Evolutionary conservation across 1,140 invertebrate species (phyloP), one percentile per base, ranked within the genome.

Genomic region (Ceratosolen fusciceps): DNA sequence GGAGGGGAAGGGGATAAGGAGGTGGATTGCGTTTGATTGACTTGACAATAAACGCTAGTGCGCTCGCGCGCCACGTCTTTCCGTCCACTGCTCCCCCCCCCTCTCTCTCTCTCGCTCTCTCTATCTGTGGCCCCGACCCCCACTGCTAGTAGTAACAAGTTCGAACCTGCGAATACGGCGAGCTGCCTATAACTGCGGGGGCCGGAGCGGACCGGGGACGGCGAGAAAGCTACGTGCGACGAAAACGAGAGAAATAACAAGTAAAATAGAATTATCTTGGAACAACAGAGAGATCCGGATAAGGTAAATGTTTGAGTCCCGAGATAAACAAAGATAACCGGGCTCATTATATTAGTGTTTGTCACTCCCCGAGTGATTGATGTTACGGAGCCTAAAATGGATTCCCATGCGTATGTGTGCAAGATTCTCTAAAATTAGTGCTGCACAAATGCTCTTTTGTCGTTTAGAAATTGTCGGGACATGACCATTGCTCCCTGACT

Each of bases 21-120:
- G 85, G 84, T 85, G 82, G 84, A 86, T 86, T 84, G 83, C 81
- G 71, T 85, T 86, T 83, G 84, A 85, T 82, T 82, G 85, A 85
- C 84, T 86, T 81, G 84, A 84, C 83, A 83, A 80, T 71, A 60
- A 75, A 84, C 80, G 79, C 85, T 83, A 82, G 80, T 68, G 24
- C 58, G 71, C 72, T 54, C 60, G 21, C 37, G 37, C 24, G 37
- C 70, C 9, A 5, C 19, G 14, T n/a, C 70, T 56, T 5, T 24
- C 31, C 8, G 0, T 26, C 56, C 29, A 26, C 83, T 74, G 79
- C 70, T 34, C 47, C 16, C 43, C 60, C 26, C 58, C 34, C 14
- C 31, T 60, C 76, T 71, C 54, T 71, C 39, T 47, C n/a, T 74
- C 29, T 21, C n/a, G 56, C 49, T 10, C 34, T 74, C 52, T 49